Percentiles rank a stretch among this genome's conserved stretches.
Evolutionary conservation across 2,113 vertebrate genomes (phyloP).

Genomic region (Thamnaconus septentrionalis): DNA sequence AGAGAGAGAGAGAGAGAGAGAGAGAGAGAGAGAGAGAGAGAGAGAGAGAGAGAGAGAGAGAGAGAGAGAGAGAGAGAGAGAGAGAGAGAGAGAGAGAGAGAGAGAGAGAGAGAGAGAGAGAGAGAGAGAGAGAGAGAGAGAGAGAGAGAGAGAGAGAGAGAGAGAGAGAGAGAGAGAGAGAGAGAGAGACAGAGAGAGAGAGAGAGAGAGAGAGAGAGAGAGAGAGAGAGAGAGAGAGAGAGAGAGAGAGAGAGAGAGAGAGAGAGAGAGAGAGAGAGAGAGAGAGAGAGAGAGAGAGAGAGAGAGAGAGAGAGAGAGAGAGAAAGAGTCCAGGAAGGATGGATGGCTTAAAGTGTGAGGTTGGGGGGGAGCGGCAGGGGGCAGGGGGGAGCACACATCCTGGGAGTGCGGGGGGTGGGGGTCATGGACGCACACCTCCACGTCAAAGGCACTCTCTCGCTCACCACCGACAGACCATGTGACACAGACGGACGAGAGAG

Average conservation of each 20-base stretch:
- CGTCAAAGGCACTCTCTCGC: slow-evolving; percentile 4
- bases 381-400: slow-evolving; percentile 38
- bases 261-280: too few relatives aligned
- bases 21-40: not conserved
- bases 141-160: slow-evolving; percentile 28
- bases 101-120: slow-evolving; percentile 3
- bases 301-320: not conserved
- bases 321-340: slow-evolving; percentile 31
- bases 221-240: not conserved
- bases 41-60: slow-evolving; percentile 16
- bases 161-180: too few relatives aligned
- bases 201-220: slow-evolving; percentile 32
- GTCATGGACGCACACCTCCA: slow-evolving; percentile 36
- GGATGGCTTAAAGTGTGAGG: slow-evolving; percentile 41
- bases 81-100: slow-evolving; percentile 1
- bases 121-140: too few relatives aligned
- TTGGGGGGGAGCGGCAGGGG: slow-evolving; percentile 36
- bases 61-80: slow-evolving; percentile 3
- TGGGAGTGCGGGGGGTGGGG: slow-evolving; percentile 10
- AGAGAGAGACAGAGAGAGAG: slow-evolving; percentile 33
- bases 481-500: slow-evolving; percentile 23
- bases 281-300: slow-evolving; percentile 19
- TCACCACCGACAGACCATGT: slow-evolving; percentile 33
- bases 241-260: slow-evolving; percentile 16
- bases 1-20: slow-evolving; percentile 16